Evolutionary conservation across 2,888 invertebrate genomes (phyloP), one percentile per base, ranked within the genome.

Genomic region (Sarcophaga carnaria): DNA sequence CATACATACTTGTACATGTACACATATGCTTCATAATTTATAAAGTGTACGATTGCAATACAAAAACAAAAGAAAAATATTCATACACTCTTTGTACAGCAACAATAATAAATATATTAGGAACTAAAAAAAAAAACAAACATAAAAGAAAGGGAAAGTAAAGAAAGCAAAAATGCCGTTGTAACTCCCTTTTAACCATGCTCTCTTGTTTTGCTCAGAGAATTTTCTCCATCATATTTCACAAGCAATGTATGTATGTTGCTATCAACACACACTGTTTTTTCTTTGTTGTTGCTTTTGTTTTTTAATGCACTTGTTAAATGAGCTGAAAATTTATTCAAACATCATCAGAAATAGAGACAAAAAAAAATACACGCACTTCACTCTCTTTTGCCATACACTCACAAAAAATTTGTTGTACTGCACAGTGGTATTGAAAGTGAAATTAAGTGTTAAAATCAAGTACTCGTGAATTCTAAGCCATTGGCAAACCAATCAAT

Each of bases 251-350:
- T 47, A 59, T 3, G 4, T 25, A 14, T 64, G 62, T 66, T 64
- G 59, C 72, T 62, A 64, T 72, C 62, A 80, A 49, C 70, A 66
- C 54, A 17, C 54, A 54, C 54, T 17, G 54, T 54, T 54, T 49
- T 14, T 54, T 17, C 17, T 54, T 10, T 17, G 54, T 17, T 54
- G 20, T 14, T 54, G 12, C 14, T 17, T 54, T 4, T 54, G 12
- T 17, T 14, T 14, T 54, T 54, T 54, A 54, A 66, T 71, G 62
- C 69, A 60, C 67, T 47, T 74, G 71, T 67, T 80, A 71, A 84
- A 77, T 72, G 72, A 80, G 66, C 84, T 69, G 72, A 80, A 80
- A 63, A 77, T 67, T 67, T 80, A 54, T 82, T 76, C 75, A 82
- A 74, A 74, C 62, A 72, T 60, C 72, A 60, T 62, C 4, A 27